Conservation (phyloP, 92 coral and sea anemone species). For the Epizoanthus ramosus region DNA sequence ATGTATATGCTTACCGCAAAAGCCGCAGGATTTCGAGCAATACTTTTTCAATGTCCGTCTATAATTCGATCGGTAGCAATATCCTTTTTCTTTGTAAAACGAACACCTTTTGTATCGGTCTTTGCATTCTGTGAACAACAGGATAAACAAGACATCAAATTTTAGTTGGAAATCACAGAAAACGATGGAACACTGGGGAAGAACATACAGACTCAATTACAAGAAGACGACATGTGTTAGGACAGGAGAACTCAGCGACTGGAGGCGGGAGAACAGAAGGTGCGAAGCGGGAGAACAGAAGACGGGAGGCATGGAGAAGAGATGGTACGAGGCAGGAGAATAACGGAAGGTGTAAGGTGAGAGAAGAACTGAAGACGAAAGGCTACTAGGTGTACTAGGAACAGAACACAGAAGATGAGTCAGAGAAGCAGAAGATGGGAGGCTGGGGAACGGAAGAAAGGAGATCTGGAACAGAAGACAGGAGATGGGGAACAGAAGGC, state of each 20-base stretch:
- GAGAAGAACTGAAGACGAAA: not conserved
- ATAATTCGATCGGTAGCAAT: not conserved
- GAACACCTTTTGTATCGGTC: not conserved
- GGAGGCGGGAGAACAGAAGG: no score
- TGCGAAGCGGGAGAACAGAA: no score
- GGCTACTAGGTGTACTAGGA: no score
- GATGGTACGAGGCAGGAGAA: not conserved
- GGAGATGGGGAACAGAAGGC: no score
- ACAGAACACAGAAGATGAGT: not conserved
- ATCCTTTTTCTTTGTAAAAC: not conserved
- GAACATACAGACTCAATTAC: no score
- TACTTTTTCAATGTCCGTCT: not conserved
- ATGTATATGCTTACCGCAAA: slow-evolving; percentile 7
- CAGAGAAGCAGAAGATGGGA: no score
- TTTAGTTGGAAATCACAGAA: not conserved
- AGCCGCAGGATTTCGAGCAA: not conserved
- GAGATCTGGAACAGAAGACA: no score
- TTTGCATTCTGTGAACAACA: not conserved
- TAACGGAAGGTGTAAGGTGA: not conserved
- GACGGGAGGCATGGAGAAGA: no score
- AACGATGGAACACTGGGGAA: no score
- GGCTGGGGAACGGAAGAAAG: no score
- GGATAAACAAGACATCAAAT: not conserved
- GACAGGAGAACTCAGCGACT: no score
- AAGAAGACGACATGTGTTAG: not conserved